A percentile compares a stretch with the other conserved stretches of the same genome.
Evolutionary conservation across 1,140 invertebrate species (phyloP).

Genomic region (Radopholus similis): DNA sequence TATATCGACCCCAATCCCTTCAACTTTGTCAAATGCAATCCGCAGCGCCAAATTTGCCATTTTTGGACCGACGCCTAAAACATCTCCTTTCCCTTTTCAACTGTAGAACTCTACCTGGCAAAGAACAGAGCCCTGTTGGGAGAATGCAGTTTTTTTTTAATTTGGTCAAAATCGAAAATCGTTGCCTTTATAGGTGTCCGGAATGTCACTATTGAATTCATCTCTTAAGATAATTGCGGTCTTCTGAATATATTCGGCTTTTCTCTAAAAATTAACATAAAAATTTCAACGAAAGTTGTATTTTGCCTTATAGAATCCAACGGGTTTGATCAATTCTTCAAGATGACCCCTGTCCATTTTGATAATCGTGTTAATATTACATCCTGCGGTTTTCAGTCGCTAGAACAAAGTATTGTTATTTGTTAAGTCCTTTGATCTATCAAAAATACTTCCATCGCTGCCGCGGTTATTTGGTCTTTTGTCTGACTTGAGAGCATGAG

Average conservation of each 20-base stretch:
- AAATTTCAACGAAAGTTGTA: background rate
- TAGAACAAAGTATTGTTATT: no score
- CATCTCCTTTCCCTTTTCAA: background rate
- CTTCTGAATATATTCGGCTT: constrained; percentile 36
- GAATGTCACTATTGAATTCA: constrained; percentile 31
- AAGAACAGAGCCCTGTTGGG: background rate
- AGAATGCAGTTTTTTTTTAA: no score
- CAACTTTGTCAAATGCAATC: constrained; percentile 32
- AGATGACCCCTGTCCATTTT: constrained; percentile 12
- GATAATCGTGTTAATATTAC: constrained; percentile 33
- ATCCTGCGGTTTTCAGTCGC: constrained; percentile 28
- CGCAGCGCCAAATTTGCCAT: constrained; percentile 41
- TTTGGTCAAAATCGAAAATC: no score
- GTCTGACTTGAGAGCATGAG: constrained; percentile 43
- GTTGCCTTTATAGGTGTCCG: constrained; percentile 32
- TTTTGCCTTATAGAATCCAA: constrained; percentile 32
- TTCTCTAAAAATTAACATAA: constrained; percentile 27
- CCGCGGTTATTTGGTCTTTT: constrained; percentile 36
- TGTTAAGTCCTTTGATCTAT: background rate
- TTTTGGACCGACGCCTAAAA: constrained; percentile 42
- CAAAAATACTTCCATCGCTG: constrained; percentile 35
- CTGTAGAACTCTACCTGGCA: background rate
- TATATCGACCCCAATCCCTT: constrained; percentile 44
- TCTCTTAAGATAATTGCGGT: constrained; percentile 30
- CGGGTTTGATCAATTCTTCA: constrained; percentile 21